Evolutionary conservation across 2,888 invertebrate species (phyloP).

Genomic region (Orchesella flavescens): DNA sequence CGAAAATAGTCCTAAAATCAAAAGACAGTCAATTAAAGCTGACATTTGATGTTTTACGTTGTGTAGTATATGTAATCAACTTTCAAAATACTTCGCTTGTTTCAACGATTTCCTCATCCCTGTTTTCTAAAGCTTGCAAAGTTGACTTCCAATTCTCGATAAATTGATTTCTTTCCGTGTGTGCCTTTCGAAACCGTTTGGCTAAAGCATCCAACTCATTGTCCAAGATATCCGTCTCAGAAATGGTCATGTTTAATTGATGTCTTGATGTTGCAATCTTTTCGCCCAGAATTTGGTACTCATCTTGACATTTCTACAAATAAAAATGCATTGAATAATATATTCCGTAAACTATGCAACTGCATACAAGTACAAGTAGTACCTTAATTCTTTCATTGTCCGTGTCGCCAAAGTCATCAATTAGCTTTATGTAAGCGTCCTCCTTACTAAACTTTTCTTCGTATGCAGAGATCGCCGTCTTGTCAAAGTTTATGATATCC

Average conservation of each 20-base stretch:
- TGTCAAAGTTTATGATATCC: slow-evolving; percentile 67
- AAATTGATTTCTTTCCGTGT: slow-evolving; percentile 65
- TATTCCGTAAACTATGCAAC: background rate
- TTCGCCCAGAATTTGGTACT: slow-evolving; percentile 59
- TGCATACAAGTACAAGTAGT: background rate
- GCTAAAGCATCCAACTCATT: slow-evolving; percentile 61
- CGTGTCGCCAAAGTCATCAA: slow-evolving; percentile 61
- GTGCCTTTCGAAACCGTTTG: slow-evolving; percentile 63
- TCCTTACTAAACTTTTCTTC: slow-evolving; percentile 64
- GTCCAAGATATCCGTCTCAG: slow-evolving; percentile 58
- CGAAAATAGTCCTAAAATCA: slow-evolving; percentile 26
- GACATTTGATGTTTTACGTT: no score
- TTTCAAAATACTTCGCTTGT: slow-evolving; percentile 61
- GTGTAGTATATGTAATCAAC: background rate
- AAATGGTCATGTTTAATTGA: slow-evolving; percentile 49
- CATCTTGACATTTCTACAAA: slow-evolving; percentile 64
- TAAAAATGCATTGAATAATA: background rate
- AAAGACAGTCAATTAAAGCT: background rate
- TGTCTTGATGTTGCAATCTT: slow-evolving; percentile 33
- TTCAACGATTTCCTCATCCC: slow-evolving; percentile 67
- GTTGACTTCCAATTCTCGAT: slow-evolving; percentile 68
- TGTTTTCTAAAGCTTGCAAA: slow-evolving; percentile 59
- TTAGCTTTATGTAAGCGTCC: slow-evolving; percentile 66
- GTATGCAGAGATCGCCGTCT: slow-evolving; percentile 65
- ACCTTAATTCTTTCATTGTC: slow-evolving; percentile 67